Base-by-base conservation (phyloP, 2,113 vertebrate species). In the Oplegnathus fasciatus region DNA sequence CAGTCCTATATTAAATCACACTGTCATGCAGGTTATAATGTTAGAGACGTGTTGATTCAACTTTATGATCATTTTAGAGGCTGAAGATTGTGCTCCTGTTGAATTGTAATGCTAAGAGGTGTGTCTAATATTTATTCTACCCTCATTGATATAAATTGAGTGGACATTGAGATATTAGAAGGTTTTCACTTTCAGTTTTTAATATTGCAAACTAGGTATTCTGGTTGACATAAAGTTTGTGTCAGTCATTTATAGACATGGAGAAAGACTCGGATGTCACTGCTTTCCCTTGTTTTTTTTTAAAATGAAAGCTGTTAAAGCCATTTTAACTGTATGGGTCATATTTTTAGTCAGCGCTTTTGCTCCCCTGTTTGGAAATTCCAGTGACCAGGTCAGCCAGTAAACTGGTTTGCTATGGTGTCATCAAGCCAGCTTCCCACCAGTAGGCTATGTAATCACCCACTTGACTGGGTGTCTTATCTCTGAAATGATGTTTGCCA, bases 361-460 rank as follows among this genome's bases (percentile, higher is more conserved):
- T 50, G 13, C 44, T 20, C 50, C 50, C 9, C 9, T 42, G 37
- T 65, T 71, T 46, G 34, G 52, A 69, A 82, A 78, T 82, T 69
- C 70, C 75, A 54, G 15, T 73, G 66, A 83, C 17, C 32, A 5
- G 64, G 54, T 84, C 78, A 73, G 11, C 9, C 69, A 65, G 66
- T 61, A n/a, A 75, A 78, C 55, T 57, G 34, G 48, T 18, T 30
- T 34, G 67, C 54, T 20, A 40, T 52, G 58, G 64, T 72, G 81
- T 86, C 83, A 84, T 86, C 66, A 28, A 50, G n/a, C 30, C 22
- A 10, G 42, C 26, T 72, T 82, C 61, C 83, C 58, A 74, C 14
- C 69, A 83, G 34, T n/a, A n/a, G n/a, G n/a, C n/a, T n/a, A 15
- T 62, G 42, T 32, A 75, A 75, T 83, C 78, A 75, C 15, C 30